These are phyloP conservation scores for Ricordea florida DNA, from an alignment of 92 coral and sea anemone species.

Conservation along the genomic window DNA sequence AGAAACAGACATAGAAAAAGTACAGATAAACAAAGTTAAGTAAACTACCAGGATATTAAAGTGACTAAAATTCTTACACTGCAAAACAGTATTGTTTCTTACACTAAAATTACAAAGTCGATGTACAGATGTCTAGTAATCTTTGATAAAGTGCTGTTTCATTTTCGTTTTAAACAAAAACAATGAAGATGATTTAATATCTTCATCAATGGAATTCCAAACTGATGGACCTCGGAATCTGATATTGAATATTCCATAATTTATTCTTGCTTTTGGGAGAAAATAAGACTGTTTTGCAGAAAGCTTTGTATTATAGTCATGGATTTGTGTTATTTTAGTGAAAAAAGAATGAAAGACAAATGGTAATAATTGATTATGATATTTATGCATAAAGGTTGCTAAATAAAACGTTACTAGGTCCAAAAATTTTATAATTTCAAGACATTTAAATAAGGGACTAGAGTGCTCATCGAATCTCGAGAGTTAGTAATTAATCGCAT, in stretches of 20 bases:
- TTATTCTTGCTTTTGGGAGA: too few species aligned
- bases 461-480: too few species aligned
- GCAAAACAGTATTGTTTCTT: neutral
- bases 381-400: constrained; percentile 13
- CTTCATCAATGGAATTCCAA: constrained; percentile 16
- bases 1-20: too few species aligned
- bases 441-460: too few species aligned
- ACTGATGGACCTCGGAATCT: constrained; percentile 33
- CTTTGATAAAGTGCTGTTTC: neutral
- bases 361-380: constrained; percentile 12
- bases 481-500: too few species aligned
- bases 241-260: constrained; percentile 29
- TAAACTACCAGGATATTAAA: neutral
- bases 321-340: neutral
- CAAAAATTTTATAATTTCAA: too few species aligned
- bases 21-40: too few species aligned
- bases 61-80: neutral
- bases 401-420: too few species aligned
- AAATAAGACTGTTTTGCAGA: constrained; percentile 9
- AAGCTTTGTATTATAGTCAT: constrained; percentile 26
- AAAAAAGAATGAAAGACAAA: constrained; percentile 8
- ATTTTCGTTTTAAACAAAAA: neutral
- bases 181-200: neutral
- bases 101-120: neutral
- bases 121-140: neutral